Evolutionary conservation across 2,113 vertebrate species (phyloP), one percentile per base, ranked within the genome.

Genomic region (Talpa occidentalis): DNA sequence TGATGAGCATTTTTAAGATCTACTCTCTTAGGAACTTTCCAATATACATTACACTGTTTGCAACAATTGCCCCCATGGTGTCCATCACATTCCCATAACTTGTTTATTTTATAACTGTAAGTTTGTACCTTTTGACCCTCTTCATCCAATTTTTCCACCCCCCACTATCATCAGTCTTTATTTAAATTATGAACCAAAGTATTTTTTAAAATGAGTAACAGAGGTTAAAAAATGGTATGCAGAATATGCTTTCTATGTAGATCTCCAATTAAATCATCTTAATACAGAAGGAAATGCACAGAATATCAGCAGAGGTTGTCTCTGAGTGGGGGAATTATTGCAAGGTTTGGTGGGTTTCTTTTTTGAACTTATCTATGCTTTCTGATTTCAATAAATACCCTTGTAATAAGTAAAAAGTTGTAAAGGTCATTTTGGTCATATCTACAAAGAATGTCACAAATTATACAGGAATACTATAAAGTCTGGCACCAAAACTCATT

Each of bases 371-470:
- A 76, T 49, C 66, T 90, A 35, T 17, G 66, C 22, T 73, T 94
- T 83, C 73, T 32, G 32, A 69, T 80, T 91, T 87, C 91, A 69
- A 76, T 54, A 80, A 79, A 79, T 73, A 78, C 47, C 60, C 69
- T 73, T 79, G 2, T 37, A 83, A 78, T 82, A 66, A 77, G 24
- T 59, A 67, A 84, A 89, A 40, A 90, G 47, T 15, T 69, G 5
- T 14, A 60, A 90, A 79, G 59, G 22, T 80, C 47, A 88, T 70
- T 76, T 91, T 89, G 47, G 44, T 60, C 64, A 5, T 24, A 49
- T 26, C 59, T 44, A 70, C 44, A 76, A 62, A 91, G 49, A 73
- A 47, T 22, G 35, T 84, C 84, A 85, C 59, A 85, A 74, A 59
- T 85, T 60, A 35, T 28, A 10, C 22, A 72, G 28, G 60, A 92